phyloP scores from a whole-genome alignment of 2,113 vertebrate species.

The Mastomys natalensis region DNA sequence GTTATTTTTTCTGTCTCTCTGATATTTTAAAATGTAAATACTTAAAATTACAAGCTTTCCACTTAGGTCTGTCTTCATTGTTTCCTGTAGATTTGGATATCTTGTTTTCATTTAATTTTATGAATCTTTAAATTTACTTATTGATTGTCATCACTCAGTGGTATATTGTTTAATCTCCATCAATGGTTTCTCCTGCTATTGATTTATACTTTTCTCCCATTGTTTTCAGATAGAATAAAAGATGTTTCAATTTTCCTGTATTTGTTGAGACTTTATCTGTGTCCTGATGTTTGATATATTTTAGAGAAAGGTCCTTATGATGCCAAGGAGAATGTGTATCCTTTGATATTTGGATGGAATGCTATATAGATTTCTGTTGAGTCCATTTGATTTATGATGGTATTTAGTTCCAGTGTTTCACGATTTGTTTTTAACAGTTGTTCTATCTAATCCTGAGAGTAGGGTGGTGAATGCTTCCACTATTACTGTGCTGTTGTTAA shows the following conservation, averaged over 20 bases:
- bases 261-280: neutral
- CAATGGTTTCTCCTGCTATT: neutral
- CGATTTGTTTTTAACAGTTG: neutral
- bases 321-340: neutral
- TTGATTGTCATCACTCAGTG: neutral
- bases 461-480: neutral
- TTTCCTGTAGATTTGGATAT: neutral
- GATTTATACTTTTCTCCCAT: neutral
- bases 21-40: neutral
- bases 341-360: neutral
- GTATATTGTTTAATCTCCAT: neutral
- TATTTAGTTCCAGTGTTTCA: neutral
- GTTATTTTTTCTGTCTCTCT: neutral
- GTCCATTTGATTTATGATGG: neutral
- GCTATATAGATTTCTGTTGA: neutral
- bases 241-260: neutral
- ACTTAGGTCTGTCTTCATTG: neutral
- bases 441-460: neutral
- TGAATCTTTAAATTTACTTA: neutral
- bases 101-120: neutral
- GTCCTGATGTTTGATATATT: neutral
- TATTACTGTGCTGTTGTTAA: neutral
- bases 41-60: neutral
- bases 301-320: neutral
- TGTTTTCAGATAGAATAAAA: neutral